Evolutionary conservation across 2,113 vertebrate species (phyloP), one percentile per base, ranked within the genome.

Genomic region (Riparia riparia): DNA sequence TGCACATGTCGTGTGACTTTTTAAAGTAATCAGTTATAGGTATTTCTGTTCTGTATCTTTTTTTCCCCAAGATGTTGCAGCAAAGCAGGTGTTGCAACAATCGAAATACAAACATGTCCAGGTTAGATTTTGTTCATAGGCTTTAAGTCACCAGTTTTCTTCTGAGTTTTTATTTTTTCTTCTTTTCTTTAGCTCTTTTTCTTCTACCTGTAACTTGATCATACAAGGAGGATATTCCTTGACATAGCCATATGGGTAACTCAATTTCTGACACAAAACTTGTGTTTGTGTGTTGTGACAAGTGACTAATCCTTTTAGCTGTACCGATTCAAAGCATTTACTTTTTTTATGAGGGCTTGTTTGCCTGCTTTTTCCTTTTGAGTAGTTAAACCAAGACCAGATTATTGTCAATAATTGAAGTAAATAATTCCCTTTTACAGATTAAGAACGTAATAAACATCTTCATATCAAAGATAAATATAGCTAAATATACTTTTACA

Each of bases 71-170:
- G 47, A 7, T 11, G 1, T 63, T 53, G 14, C 3, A 56, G 20
- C 0, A 4, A 47, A 82, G 7, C 8, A 69, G 19, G 21, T 25
- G 5, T 44, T 32, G 34, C 7, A 49, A 17, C 9, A 16, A 4
- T 45, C 14, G 49, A 54, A 88, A 37, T 15, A 28, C 7, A 22
- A 45, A 58, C 0, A 0, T 19, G 9, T 39, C 13, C 12, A n/a
- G 24, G 29, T 15, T 64, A 15, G 19, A 7, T 63, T 44, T 76
- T 82, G 6, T 65, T 82, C 39, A 18, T 20, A 12, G 25, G 10
- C 39, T 74, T 87, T 19, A 58, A 68, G 14, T 64, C 16, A 32
- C 7, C 3, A 21, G 16, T 22, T 60, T 81, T 58, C 24, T 58
- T 74, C 17, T 19, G 22, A 12, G 0, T 0, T 47, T 77, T 85